Evolutionary conservation across 1,140 invertebrate species (phyloP), one percentile per base, ranked within the genome.

Genomic region (Dreissena rostriformis): DNA sequence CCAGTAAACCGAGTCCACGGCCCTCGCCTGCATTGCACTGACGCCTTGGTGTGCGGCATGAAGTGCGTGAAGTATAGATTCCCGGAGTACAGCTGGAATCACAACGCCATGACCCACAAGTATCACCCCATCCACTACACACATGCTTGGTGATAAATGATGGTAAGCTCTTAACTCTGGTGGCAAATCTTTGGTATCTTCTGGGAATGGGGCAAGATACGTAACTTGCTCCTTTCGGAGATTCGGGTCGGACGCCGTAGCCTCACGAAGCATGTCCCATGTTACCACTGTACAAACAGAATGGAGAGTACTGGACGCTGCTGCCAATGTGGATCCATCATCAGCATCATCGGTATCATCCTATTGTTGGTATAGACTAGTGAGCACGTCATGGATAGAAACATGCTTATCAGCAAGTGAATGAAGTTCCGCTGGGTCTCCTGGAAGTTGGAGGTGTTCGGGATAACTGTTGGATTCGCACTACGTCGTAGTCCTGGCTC

Each of bases 401-500:
- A 24, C 57, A 28, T 53, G 11, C 24, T 15, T 65, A 61, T 77
- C 10, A 15, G 15, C 55, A 17, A 77, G 55, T 7, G 74, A 29
- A 53, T 77, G 7, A 14, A 19, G 55, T 26, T 77, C 74, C 19
- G 74, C 7, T 63, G 65, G 24, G 26, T 70, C 77, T 39, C 77
- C 28, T 15, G 76, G 80, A 61, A 77, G 61, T 22, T 52, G 15
- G 51, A 83, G 61, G 10, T 28, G 70, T 61, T 71, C 65, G 57
- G 84, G 71, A 1, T 14, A 17, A 4, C 71, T 4, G 26, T 63
- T 11, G 70, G 84, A 70, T 80, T 61, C 22, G 52, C 61, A 77
- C 72, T 51, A 67, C 84, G 75, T 80, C 77, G n/a, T 15, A 70
- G 76, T 15, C 49, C 77, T 51, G 65, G 71, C 52, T 74, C 80